phyloP scores from a whole-genome alignment of 1,140 invertebrate species.

The Anoplolepis gracilipes region DNA sequence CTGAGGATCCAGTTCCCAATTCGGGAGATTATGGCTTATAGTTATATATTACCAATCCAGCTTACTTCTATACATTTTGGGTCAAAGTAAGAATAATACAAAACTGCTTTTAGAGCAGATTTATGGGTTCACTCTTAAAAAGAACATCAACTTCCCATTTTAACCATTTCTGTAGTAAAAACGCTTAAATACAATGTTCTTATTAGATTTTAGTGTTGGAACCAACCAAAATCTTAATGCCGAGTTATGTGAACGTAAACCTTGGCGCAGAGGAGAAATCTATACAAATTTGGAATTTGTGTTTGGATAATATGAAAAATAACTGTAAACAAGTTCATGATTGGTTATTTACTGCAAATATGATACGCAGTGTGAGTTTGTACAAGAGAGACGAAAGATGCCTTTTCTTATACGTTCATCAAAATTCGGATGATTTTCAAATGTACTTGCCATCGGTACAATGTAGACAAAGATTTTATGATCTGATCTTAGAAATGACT shows the following conservation, averaged over 20 bases:
- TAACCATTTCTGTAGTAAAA: conserved; percentile 12
- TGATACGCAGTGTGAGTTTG: conserved; percentile 97
- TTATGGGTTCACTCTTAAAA: conserved; percentile 69
- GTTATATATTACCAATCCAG: conserved; percentile 75
- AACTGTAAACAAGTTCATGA: conserved; percentile 95
- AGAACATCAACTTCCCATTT: conserved; percentile 52
- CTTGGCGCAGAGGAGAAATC: conserved; percentile 96
- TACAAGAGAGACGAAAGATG: conserved; percentile 98
- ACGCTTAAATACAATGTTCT: conserved; percentile 27
- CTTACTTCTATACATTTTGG: conserved; percentile 75
- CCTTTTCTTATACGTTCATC: conserved; percentile 98
- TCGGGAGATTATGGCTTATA: conserved; percentile 75
- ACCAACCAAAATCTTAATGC: conserved; percentile 96
- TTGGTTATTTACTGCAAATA: conserved; percentile 96
- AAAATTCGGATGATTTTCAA: conserved; percentile 99
- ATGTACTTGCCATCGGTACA: conserved; percentile 97
- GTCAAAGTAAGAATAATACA: conserved; percentile 77
- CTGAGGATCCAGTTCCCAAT: conserved; percentile 74
- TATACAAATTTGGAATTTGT: conserved; percentile 94
- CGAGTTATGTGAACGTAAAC: conserved; percentile 98
- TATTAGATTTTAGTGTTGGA: conserved; percentile 94
- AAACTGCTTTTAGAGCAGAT: conserved; percentile 71
- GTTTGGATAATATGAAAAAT: conserved; percentile 91
- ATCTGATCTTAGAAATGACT: conserved; percentile 93
- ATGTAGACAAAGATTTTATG: conserved; percentile 94